Evolutionary conservation across 2,113 vertebrate species (phyloP).

Genomic region (Hystrix cristata): DNA sequence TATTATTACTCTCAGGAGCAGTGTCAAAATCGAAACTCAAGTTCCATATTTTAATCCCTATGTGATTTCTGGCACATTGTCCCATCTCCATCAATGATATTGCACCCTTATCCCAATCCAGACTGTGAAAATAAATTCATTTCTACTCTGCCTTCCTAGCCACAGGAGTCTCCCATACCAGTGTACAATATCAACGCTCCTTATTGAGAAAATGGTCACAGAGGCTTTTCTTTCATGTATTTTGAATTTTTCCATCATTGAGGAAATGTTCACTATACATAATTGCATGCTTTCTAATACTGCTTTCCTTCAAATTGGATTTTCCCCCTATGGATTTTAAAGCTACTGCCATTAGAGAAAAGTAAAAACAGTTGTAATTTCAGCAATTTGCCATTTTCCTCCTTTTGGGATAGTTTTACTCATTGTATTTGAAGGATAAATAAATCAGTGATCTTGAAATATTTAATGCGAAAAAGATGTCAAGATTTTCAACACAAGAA

Average conservation of each 20-base stretch:
- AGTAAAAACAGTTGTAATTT: conserved; percentile 82
- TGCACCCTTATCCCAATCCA: neutral
- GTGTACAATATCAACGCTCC: conserved; percentile 1
- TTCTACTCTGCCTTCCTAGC: neutral
- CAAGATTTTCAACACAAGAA: conserved; percentile 71
- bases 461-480: conserved; percentile 75
- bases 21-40: conserved; percentile 58
- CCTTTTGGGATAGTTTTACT: conserved; percentile 76
- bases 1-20: conserved; percentile 61
- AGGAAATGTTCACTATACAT: conserved; percentile 80
- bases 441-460: conserved; percentile 79
- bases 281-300: conserved; percentile 81
- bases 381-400: conserved; percentile 76
- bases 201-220: conserved; percentile 75
- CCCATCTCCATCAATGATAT: neutral
- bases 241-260: conserved; percentile 80
- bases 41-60: conserved; percentile 45
- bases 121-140: conserved; percentile 66
- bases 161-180: neutral
- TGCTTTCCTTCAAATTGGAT: conserved; percentile 79
- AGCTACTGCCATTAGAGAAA: conserved; percentile 75
- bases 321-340: conserved; percentile 78
- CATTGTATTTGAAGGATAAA: conserved; percentile 77
- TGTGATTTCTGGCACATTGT: neutral
- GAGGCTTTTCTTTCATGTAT: conserved; percentile 67